Conservation (phyloP, 1,140 invertebrate genomes). For the Pogonognathellus flavescens region DNA sequence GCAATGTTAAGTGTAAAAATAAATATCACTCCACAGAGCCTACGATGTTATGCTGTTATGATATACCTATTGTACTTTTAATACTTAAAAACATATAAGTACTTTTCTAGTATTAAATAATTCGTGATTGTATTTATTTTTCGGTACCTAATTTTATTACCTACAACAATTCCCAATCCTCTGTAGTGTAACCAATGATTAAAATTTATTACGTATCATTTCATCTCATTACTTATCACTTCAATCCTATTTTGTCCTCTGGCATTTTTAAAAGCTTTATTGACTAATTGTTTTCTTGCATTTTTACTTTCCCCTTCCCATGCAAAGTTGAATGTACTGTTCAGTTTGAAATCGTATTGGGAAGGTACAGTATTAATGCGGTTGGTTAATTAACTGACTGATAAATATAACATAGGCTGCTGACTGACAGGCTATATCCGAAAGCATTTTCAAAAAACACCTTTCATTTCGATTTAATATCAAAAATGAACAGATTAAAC, state of each 20-base stretch:
- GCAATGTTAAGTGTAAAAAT: background rate
- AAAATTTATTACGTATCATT: constrained; percentile 2
- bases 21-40: background rate
- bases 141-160: too few relatives aligned
- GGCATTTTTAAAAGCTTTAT: background rate
- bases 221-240: background rate
- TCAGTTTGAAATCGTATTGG: background rate
- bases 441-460: too few relatives aligned
- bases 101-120: background rate
- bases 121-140: background rate
- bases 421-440: too few relatives aligned
- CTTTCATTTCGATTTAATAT: too few relatives aligned
- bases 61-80: too few relatives aligned
- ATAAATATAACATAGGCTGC: too few relatives aligned
- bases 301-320: constrained; percentile 13
- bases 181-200: too few relatives aligned
- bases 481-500: too few relatives aligned
- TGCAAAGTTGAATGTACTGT: constrained; percentile 7
- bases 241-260: constrained; percentile 14
- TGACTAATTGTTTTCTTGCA: background rate
- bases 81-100: too few relatives aligned
- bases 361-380: too few relatives aligned
- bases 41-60: background rate
- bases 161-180: too few relatives aligned
- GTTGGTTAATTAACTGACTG: too few relatives aligned